phyloP scores from a whole-genome alignment of 2,113 vertebrate genomes.

The Pan troglodytes region DNA sequence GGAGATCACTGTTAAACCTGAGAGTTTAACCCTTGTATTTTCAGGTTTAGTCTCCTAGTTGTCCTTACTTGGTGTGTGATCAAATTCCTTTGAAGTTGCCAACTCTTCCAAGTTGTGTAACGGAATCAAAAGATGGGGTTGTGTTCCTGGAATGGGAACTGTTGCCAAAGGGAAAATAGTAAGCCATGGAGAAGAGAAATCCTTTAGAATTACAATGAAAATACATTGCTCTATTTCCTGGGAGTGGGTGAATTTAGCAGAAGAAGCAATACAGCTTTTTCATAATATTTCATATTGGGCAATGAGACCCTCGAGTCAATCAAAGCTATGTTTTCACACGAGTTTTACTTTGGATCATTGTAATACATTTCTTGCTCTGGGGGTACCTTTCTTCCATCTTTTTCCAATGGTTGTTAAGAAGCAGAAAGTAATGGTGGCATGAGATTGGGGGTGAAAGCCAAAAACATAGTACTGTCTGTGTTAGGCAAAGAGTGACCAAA shows the following conservation, averaged over 20 bases:
- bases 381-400: neutral
- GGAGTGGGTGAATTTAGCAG: slow-evolving; percentile 65
- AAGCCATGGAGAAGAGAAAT: neutral
- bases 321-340: slow-evolving; percentile 52
- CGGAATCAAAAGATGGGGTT: neutral
- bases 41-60: neutral
- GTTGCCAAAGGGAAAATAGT: neutral
- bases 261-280: slow-evolving; percentile 47
- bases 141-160: neutral
- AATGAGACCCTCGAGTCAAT: slow-evolving; percentile 59
- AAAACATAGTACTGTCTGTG: neutral
- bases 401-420: slow-evolving; percentile 71
- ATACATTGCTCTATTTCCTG: slow-evolving; percentile 73
- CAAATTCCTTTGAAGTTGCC: neutral
- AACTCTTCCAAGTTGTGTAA: neutral
- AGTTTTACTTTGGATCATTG: slow-evolving; percentile 45
- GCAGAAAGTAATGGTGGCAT: slow-evolving; percentile 66
- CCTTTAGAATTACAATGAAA: slow-evolving; percentile 49
- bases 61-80: neutral
- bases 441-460: neutral
- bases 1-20: neutral
- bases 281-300: slow-evolving; percentile 48
- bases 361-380: slow-evolving; percentile 55
- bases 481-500: slow-evolving; percentile 63
- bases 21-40: neutral